Evolutionary conservation across 2,888 invertebrate genomes (phyloP).

Genomic region (Ametastegia equiseti): DNA sequence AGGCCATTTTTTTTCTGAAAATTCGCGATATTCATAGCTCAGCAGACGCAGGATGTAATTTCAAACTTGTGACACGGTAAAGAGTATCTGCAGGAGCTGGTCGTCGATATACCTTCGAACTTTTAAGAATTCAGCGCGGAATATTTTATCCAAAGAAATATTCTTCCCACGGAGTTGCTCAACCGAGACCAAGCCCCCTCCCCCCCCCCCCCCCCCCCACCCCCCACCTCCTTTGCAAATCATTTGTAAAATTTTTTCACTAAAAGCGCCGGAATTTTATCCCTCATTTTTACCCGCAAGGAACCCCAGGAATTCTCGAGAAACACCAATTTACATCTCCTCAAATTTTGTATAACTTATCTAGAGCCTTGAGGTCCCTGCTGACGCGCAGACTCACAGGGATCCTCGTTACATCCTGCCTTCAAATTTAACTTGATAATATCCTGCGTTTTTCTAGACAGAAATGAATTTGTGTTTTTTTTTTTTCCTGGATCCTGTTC

Average conservation of each 20-base stretch:
- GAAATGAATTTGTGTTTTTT: no score
- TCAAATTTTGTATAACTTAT: constrained; percentile 30
- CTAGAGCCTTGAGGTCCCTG: background rate
- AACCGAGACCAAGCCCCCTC: no score
- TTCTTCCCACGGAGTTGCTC: background rate
- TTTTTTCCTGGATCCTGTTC: no score
- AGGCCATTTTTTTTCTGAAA: background rate
- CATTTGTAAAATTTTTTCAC: background rate
- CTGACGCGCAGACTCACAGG: background rate
- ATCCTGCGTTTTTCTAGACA: no score
- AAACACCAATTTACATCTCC: constrained; percentile 2
- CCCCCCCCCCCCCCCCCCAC: no score
- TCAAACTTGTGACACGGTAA: no score
- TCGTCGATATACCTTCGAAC: no score
- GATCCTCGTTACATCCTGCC: background rate
- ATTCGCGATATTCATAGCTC: background rate
- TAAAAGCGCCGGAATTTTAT: background rate
- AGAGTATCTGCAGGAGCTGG: no score
- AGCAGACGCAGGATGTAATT: no score
- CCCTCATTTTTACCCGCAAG: background rate
- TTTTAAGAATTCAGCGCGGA: no score
- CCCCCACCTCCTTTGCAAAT: background rate
- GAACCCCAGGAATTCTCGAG: background rate
- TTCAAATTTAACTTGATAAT: background rate
- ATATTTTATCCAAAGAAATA: background rate